A percentile compares a stretch with the other conserved stretches of the same genome.
Conservation (phyloP, 2,888 invertebrate genomes). For the Rhynchonema sp. region DNA sequence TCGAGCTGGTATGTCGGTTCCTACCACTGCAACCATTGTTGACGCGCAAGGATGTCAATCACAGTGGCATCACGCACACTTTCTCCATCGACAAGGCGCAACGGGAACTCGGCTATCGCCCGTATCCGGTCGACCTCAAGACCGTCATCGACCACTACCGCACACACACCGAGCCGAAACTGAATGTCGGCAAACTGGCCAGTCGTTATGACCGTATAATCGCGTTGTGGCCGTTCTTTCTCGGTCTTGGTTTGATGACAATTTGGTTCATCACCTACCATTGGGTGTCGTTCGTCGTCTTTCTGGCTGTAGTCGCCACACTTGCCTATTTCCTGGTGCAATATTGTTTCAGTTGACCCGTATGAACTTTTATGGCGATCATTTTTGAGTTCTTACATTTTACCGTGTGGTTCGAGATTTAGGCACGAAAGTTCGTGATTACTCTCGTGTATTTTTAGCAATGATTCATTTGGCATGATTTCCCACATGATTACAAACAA, state of each 20-base stretch:
- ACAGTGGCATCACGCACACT: slow-evolving; percentile 33
- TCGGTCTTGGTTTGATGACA: background rate
- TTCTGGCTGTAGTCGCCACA: too few relatives aligned
- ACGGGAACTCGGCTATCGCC: slow-evolving; percentile 26
- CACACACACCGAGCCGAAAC: background rate
- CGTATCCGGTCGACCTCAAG: slow-evolving; percentile 7
- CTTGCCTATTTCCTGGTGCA: too few relatives aligned
- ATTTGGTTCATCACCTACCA: background rate
- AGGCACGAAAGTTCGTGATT: too few relatives aligned
- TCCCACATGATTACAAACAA: too few relatives aligned
- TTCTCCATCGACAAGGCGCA: slow-evolving; percentile 29
- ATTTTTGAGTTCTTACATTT: too few relatives aligned
- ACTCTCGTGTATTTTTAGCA: too few relatives aligned
- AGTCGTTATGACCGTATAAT: background rate
- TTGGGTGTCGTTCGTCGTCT: background rate
- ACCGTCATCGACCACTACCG: background rate
- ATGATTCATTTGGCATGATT: too few relatives aligned
- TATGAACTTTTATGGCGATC: too few relatives aligned
- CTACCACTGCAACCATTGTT: slow-evolving; percentile 23
- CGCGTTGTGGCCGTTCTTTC: background rate
- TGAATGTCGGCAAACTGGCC: background rate
- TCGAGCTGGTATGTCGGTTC: slow-evolving; percentile 9
- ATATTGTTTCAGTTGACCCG: too few relatives aligned
- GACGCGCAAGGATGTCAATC: slow-evolving; percentile 33
- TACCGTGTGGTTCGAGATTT: too few relatives aligned